These are phyloP conservation scores for Varanus komodoensis DNA, from an alignment of 2,113 vertebrate species.

Conservation along the genomic window DNA sequence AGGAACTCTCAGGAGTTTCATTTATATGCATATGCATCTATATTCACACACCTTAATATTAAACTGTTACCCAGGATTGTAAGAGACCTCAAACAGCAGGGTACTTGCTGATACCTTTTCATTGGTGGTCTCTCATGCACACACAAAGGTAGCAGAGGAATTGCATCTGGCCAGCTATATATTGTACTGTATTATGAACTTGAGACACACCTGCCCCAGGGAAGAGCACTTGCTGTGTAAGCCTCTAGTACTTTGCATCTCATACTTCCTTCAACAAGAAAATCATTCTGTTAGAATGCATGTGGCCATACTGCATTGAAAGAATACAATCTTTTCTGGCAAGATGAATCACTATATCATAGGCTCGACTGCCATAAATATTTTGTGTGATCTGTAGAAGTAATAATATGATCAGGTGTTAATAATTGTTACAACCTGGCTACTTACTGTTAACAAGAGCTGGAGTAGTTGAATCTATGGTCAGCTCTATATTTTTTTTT, in stretches of 20 bases:
- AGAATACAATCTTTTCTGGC: neutral
- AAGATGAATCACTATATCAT: neutral
- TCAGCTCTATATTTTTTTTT: constrained; percentile 60
- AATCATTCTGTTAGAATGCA: neutral
- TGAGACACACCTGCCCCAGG: neutral
- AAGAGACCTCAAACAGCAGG: neutral
- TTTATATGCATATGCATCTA: neutral
- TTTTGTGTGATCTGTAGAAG: neutral
- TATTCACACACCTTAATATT: neutral
- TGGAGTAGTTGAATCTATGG: constrained; percentile 55
- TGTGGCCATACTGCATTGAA: neutral
- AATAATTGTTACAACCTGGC: neutral
- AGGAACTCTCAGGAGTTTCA: neutral
- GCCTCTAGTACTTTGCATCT: neutral
- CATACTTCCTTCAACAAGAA: neutral
- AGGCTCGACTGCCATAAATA: neutral
- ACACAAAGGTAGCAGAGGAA: neutral
- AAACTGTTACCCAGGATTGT: neutral
- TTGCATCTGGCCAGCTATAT: neutral
- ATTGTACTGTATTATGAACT: neutral
- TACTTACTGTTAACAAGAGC: constrained; percentile 17
- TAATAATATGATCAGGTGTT: neutral
- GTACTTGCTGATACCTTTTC: neutral
- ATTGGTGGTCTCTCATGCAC: neutral
- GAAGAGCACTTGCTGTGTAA: neutral